These are phyloP conservation scores for Rallus crepitans DNA, from an alignment of 2,797 vertebrate genomes.

Conservation along the genomic window DNA sequence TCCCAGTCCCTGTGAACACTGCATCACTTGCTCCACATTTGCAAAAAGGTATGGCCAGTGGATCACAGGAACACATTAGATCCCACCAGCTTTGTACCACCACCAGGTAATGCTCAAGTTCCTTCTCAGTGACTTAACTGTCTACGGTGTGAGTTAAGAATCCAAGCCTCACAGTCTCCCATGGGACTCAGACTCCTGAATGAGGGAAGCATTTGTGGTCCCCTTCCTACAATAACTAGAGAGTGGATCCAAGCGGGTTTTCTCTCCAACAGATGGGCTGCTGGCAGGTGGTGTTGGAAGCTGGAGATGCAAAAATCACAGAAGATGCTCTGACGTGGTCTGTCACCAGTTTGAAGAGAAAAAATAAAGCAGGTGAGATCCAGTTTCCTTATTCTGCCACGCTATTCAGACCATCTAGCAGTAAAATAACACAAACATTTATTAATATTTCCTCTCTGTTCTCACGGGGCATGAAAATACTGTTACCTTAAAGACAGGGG, in stretches of 20 bases:
- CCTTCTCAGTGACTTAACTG: background rate
- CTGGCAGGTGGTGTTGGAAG: slow-evolving; percentile 14
- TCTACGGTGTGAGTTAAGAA: background rate
- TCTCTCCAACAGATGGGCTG: slow-evolving; percentile 22
- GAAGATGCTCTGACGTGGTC: background rate
- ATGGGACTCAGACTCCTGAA: background rate
- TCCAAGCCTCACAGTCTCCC: background rate
- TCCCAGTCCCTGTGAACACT: background rate
- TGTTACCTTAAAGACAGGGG: background rate
- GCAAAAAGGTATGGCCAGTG: background rate
- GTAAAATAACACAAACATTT: background rate
- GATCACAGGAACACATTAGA: background rate
- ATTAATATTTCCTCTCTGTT: background rate
- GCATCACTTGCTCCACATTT: background rate
- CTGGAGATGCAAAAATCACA: slow-evolving; percentile 2
- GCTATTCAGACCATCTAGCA: background rate
- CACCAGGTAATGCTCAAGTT: background rate
- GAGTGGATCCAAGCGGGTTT: slow-evolving; percentile 1
- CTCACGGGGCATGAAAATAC: background rate
- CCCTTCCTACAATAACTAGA: background rate
- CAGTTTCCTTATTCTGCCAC: background rate
- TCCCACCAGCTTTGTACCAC: background rate
- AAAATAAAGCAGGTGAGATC: background rate
- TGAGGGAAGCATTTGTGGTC: background rate
- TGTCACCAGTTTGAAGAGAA: background rate